Evolutionary conservation across 1,140 invertebrate species (phyloP).

Genomic region (Pseudobourletiella spinata): DNA sequence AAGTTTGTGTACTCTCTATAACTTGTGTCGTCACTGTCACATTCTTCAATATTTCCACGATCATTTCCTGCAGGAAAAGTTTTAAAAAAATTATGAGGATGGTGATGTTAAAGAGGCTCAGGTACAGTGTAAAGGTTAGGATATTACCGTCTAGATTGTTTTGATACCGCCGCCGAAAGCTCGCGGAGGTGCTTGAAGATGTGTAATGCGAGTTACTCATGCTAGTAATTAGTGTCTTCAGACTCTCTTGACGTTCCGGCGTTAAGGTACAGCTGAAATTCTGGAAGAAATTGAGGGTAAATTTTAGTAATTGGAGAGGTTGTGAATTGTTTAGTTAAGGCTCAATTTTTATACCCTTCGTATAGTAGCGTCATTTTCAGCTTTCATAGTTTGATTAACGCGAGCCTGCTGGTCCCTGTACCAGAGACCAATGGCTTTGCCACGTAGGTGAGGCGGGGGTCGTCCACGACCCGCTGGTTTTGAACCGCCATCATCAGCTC

Average conservation of each 20-base stretch:
- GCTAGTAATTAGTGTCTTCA: neutral
- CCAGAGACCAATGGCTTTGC: constrained; percentile 28
- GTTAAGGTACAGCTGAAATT: neutral
- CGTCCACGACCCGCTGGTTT: no score
- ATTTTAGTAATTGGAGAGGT: neutral
- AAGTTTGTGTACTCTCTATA: no score
- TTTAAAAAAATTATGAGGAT: no score
- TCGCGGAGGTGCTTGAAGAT: neutral
- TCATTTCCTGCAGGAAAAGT: no score
- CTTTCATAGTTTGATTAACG: neutral
- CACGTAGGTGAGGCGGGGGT: constrained; percentile 18
- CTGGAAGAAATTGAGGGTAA: no score
- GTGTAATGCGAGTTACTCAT: neutral
- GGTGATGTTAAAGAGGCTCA: no score
- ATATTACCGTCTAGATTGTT: constrained; percentile 15
- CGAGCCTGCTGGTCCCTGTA: neutral
- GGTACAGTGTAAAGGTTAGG: no score
- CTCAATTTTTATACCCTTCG: neutral
- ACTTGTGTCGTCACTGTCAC: no score
- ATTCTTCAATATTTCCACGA: no score
- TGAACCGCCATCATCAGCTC: no score
- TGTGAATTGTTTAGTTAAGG: neutral
- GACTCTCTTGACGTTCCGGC: neutral
- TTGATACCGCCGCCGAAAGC: neutral
- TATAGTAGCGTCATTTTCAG: neutral